A percentile compares a stretch with the other conserved stretches of the same genome.
Evolutionary conservation across 1,140 invertebrate species (phyloP).

Genomic region (Notospermus geniculatus): DNA sequence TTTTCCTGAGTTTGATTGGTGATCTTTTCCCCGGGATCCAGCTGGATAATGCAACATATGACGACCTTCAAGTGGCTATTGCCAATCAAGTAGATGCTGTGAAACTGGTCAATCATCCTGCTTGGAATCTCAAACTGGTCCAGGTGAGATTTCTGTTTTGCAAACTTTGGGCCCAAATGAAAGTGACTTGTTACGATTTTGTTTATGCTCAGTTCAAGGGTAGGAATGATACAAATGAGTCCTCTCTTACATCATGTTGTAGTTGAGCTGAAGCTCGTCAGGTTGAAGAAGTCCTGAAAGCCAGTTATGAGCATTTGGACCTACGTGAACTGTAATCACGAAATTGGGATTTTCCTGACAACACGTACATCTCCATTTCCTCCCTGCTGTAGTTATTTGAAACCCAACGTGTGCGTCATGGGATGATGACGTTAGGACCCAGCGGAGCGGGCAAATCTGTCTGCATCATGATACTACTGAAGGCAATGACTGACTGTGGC

Average conservation of each 20-base stretch:
- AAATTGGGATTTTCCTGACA: no score
- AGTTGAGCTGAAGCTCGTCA: no score
- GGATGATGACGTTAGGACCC: constrained; percentile 93
- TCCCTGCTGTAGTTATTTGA: constrained; percentile 83
- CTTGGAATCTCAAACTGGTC: constrained; percentile 93
- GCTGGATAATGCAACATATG: constrained; percentile 87
- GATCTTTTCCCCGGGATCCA: constrained; percentile 92
- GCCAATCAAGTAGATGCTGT: constrained; percentile 44
- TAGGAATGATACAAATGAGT: no score
- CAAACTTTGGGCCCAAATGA: no score
- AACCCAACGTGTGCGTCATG: constrained; percentile 90
- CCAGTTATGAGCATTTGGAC: no score
- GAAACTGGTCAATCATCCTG: constrained; percentile 82
- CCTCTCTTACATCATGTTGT: no score
- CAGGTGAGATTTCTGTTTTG: constrained; percentile 61
- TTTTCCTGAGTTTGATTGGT: constrained; percentile 91
- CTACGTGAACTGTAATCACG: no score
- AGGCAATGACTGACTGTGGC: constrained; percentile 56
- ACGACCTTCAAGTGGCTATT: constrained; percentile 61
- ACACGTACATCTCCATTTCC: neutral
- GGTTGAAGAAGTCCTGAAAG: no score
- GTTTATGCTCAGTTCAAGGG: no score
- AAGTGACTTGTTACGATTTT: no score
- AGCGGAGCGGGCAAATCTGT: constrained; percentile 77
- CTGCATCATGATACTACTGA: constrained; percentile 91